Base-by-base conservation (phyloP, 2,797 vertebrate species). In the Syndactyla subalaris region DNA sequence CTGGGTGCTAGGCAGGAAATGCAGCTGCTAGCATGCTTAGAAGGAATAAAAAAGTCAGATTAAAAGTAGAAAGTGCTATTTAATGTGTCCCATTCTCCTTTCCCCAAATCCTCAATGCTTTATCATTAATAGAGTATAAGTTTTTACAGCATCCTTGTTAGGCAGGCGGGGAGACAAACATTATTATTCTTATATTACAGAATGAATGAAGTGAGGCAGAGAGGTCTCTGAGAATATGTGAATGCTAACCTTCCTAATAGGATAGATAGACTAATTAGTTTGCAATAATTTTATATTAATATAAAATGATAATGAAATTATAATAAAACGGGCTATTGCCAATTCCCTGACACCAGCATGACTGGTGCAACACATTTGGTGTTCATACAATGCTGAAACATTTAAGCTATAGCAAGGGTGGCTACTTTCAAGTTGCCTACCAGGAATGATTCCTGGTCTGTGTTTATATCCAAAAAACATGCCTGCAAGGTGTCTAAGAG, bases 131-230 rank as follows among this genome's bases (percentile, higher is more conserved):
- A 49, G 34, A 55, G 23, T 12, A 77, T n/a, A 55, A 59, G 66
- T 85, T 54, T 51, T 92, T 84, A 52, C 9, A 59, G 19, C 15
- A 73, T 45, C 39, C 38, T 86, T 92, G 8, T 78, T 75, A 84
- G 59, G 34, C 19, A 52, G 14, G 4, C 6, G 14, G 27, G 43
- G 16, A 79, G 30, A 30, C 39, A 78, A 92, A 74, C 1, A 14
- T 45, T 70, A 22, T 81, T 79, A 88, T 70, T 30, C 29, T 49
- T 58, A 12, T 29, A 32, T 55, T 66, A 59, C 30, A 59, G 48
- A 54, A 73, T 39, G 32, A 81, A 68, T 54, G 14, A 85, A 89
- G 26, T 51, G 58, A 81, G 32, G 36, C 41, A 89, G 18, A 58
- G 5, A 27, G 19, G 34, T 49, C 23, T 72, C 57, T 67, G 32